Evolutionary conservation across 35 echinoderm and acorn worm species (phyloP).

Genomic region (Nesometra sesokonis): DNA sequence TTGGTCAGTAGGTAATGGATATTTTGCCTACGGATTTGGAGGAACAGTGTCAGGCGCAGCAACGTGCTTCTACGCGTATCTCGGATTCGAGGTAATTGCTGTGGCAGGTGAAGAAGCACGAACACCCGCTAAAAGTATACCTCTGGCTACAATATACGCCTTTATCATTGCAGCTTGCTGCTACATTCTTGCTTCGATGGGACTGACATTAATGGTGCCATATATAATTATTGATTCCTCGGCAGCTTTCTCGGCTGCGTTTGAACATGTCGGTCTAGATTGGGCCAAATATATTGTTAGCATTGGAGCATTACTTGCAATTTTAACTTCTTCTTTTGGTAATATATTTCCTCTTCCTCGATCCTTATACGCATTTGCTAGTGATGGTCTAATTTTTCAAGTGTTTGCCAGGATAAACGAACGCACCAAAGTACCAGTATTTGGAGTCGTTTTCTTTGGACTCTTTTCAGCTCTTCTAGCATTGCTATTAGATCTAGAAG

Average conservation of each 20-base stretch:
- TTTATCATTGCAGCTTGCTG: neutral
- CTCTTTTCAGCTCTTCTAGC: slow-evolving; percentile 2
- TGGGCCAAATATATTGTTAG: slow-evolving; percentile 46
- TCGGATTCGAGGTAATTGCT: slow-evolving; percentile 49
- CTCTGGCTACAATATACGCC: slow-evolving; percentile 26
- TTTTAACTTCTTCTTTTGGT: slow-evolving; percentile 5
- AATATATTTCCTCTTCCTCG: slow-evolving; percentile 24
- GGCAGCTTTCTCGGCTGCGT: slow-evolving; percentile 25
- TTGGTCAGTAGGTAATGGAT: slow-evolving; percentile 33
- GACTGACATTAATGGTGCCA: slow-evolving; percentile 37
- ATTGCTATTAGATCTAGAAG: slow-evolving; percentile 19
- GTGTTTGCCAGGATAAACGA: slow-evolving; percentile 15
- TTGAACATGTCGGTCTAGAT: slow-evolving; percentile 4
- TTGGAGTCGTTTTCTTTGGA: slow-evolving; percentile 9
- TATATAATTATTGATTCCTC: slow-evolving; percentile 15
- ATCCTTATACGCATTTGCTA: slow-evolving; percentile 36
- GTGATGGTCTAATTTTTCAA: slow-evolving; percentile 36
- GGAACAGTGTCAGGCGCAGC: slow-evolving; percentile 55
- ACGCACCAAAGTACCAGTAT: slow-evolving; percentile 23
- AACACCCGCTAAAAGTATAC: slow-evolving; percentile 27
- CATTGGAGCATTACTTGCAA: slow-evolving; percentile 36
- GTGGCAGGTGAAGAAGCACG: slow-evolving; percentile 28
- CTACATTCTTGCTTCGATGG: slow-evolving; percentile 28
- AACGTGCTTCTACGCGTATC: slow-evolving; percentile 25
- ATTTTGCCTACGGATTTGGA: slow-evolving; percentile 38